phyloP scores from a whole-genome alignment of 2,113 vertebrate species.

The Siphamia tubifer region DNA sequence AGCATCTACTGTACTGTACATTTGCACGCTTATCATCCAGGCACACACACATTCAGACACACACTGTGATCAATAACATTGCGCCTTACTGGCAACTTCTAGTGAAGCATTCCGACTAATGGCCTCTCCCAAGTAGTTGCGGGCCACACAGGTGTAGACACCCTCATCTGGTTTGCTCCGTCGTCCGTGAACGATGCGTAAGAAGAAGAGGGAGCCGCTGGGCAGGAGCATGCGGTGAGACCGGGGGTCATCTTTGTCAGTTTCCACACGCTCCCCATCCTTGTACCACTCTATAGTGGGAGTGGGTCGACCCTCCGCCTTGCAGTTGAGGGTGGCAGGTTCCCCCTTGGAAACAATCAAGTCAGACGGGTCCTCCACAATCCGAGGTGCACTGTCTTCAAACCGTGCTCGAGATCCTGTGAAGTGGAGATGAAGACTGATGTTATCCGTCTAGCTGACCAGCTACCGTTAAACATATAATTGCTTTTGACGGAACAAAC shows the following conservation, averaged over 20 bases:
- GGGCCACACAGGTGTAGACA: constrained; percentile 91
- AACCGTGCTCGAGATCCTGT: constrained; percentile 76
- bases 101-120: constrained; percentile 93
- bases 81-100: constrained; percentile 94
- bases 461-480: neutral
- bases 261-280: constrained; percentile 92
- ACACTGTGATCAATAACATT: neutral
- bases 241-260: constrained; percentile 92
- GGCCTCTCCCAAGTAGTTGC: constrained; percentile 95
- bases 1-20: neutral
- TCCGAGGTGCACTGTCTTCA: constrained; percentile 84
- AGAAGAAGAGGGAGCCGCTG: constrained; percentile 96
- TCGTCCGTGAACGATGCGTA: constrained; percentile 95
- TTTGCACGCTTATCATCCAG: neutral
- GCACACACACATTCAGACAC: neutral
- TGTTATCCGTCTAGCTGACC: constrained; percentile 1
- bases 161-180: constrained; percentile 94
- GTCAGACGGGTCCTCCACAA: constrained; percentile 82
- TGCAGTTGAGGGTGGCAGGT: constrained; percentile 82
- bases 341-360: constrained; percentile 80
- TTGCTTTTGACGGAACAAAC: constrained; percentile 3
- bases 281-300: constrained; percentile 92
- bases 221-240: constrained; percentile 97
- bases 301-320: constrained; percentile 75
- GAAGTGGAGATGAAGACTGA: neutral